phyloP scores from a whole-genome alignment of 2,113 vertebrate species.

The Phasianus colchicus region DNA sequence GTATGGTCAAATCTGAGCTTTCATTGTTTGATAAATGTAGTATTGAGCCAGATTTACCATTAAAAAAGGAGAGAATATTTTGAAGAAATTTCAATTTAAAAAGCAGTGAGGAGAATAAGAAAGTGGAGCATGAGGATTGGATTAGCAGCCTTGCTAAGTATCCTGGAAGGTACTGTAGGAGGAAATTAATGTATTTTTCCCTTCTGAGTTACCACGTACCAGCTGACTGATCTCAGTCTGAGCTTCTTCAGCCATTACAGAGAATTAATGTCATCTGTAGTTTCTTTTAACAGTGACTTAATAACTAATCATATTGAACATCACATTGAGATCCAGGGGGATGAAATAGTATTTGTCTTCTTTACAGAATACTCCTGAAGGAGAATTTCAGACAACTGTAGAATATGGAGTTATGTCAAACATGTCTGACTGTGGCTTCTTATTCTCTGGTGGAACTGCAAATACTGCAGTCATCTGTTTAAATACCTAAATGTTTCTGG shows the following conservation, averaged over 20 bases:
- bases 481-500: background rate
- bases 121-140: background rate
- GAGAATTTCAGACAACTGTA: background rate
- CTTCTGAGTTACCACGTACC: background rate
- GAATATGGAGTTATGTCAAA: background rate
- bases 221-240: background rate
- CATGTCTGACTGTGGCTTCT: background rate
- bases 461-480: background rate
- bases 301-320: background rate
- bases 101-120: background rate
- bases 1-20: background rate
- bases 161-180: background rate
- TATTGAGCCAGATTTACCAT: background rate
- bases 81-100: background rate
- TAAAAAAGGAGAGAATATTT: background rate
- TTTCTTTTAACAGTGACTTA: background rate
- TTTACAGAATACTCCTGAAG: conserved; percentile 5
- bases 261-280: background rate
- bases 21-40: background rate
- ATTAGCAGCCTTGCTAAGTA: background rate
- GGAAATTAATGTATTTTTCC: background rate
- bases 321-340: background rate
- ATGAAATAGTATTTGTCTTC: background rate
- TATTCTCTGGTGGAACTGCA: background rate
- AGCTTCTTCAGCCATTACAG: background rate